Percentiles rank a stretch among this genome's conserved stretches.
Conservation (phyloP, 2,113 vertebrate species). For the Gorsachius goisagi region DNA sequence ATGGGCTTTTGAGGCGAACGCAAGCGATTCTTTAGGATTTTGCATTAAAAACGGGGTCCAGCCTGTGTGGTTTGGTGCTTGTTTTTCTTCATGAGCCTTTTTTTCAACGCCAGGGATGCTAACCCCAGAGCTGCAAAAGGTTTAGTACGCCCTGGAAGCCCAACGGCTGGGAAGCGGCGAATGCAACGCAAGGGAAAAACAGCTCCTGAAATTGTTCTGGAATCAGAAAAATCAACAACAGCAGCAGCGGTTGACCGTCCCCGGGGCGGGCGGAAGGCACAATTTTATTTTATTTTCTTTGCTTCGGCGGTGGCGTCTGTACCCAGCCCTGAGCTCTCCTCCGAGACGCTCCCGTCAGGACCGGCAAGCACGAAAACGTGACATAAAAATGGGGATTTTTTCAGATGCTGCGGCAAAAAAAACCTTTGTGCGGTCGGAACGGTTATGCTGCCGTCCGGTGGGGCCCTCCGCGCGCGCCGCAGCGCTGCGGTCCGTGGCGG, state of each 20-base stretch:
- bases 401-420: background rate
- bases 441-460: fast-evolving
- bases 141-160: no score
- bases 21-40: background rate
- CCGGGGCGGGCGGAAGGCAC: background rate
- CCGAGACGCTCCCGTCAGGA: background rate
- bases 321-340: background rate
- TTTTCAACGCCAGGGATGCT: background rate
- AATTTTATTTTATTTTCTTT: background rate
- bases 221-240: background rate
- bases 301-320: background rate
- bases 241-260: fast-evolving
- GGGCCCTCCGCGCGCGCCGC: background rate
- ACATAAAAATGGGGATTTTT: background rate
- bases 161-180: no score
- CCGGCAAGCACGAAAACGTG: background rate
- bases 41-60: no score
- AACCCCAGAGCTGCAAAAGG: background rate
- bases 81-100: background rate
- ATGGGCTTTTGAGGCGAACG: fast-evolving
- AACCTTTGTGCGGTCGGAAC: background rate
- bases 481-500: background rate
- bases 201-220: background rate
- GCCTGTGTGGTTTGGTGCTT: fast-evolving
- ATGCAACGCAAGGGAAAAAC: background rate